Percentiles rank a stretch among this genome's conserved stretches.
Evolutionary conservation across 2,797 vertebrate species (phyloP).

Genomic region (Phaenicophaeus curvirostris): DNA sequence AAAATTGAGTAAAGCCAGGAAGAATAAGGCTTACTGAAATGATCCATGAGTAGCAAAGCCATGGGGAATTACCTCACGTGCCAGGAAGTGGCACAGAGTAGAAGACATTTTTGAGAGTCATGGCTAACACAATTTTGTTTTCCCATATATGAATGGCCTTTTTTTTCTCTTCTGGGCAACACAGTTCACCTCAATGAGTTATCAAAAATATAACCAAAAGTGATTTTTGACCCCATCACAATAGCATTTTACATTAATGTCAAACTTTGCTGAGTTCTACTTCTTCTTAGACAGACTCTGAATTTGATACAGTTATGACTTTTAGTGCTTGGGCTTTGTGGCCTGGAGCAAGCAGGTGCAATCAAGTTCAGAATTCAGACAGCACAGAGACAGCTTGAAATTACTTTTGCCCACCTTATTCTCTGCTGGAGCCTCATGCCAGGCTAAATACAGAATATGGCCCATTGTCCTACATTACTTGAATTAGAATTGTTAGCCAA

Average conservation of each 20-base stretch:
- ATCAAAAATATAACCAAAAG: not conserved
- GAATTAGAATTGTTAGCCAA: not conserved
- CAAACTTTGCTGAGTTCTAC: not conserved
- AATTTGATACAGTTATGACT: not conserved
- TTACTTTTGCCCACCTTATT: not conserved
- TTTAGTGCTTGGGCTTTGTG: not conserved
- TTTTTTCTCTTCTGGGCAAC: not conserved
- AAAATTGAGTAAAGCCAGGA: not conserved
- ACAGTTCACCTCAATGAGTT: not conserved
- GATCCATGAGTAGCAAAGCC: not conserved
- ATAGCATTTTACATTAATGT: not conserved
- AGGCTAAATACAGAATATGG: not conserved
- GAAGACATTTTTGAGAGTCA: not conserved
- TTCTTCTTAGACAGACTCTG: not conserved
- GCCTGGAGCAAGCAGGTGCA: not conserved
- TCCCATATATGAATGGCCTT: not conserved
- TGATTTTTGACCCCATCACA: not conserved
- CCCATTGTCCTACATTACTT: not conserved
- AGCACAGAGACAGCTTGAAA: not conserved
- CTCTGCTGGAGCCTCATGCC: not conserved
- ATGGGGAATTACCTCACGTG: not conserved
- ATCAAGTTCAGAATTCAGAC: not conserved
- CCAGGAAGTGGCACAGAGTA: not conserved
- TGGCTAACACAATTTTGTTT: not conserved
- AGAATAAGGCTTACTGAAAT: not conserved